Conservation (phyloP, 1,140 invertebrate genomes). For the Calephelis virginiensis region DNA sequence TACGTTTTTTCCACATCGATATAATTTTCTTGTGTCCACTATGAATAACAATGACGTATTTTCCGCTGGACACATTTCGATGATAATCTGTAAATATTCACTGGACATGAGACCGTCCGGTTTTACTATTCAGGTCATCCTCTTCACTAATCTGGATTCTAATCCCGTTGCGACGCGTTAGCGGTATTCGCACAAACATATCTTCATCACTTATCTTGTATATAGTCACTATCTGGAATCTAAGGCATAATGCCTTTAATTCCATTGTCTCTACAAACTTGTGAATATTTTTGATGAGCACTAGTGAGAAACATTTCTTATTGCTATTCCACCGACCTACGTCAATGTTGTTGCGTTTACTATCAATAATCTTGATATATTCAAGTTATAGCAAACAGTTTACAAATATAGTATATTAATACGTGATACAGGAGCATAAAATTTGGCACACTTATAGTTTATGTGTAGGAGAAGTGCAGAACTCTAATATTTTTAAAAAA, state of each 20-base stretch:
- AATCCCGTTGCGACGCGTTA: conserved; percentile 43
- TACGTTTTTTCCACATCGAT: neutral
- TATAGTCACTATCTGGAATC: conserved; percentile 30
- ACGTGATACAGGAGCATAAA: too few species aligned
- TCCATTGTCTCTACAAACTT: conserved; percentile 24
- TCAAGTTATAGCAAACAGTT: too few species aligned
- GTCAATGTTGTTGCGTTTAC: neutral
- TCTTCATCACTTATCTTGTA: conserved; percentile 26
- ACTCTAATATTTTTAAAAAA: too few species aligned
- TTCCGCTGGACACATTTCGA: neutral
- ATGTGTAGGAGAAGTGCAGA: too few species aligned
- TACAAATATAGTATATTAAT: too few species aligned
- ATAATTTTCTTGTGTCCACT: neutral
- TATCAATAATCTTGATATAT: too few species aligned
- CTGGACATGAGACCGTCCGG: conserved; percentile 34
- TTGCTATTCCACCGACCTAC: conserved; percentile 2
- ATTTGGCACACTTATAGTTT: too few species aligned
- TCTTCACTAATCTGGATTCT: conserved; percentile 60
- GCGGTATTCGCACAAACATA: conserved; percentile 34
- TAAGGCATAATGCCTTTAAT: conserved; percentile 32
- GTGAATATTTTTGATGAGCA: neutral
- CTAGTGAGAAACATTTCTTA: neutral
- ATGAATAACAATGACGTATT: neutral
- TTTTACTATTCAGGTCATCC: conserved; percentile 50
- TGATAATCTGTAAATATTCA: conserved; percentile 24